These are phyloP conservation scores for Bhutanitis thaidina DNA, from an alignment of 2,888 invertebrate genomes.

Conservation along the genomic window DNA sequence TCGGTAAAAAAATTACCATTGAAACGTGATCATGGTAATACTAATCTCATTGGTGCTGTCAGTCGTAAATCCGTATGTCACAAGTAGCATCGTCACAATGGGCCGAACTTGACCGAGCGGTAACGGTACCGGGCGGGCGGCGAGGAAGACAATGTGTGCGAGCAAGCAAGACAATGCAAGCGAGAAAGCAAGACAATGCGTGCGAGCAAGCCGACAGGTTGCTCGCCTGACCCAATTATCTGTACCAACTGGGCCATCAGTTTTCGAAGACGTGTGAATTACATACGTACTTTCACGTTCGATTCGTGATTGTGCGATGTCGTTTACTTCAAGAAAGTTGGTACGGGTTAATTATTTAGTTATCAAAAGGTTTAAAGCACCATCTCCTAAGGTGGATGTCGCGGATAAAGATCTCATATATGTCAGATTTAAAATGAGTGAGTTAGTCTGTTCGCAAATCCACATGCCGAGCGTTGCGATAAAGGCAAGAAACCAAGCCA, in stretches of 20 bases:
- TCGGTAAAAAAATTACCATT: not conserved
- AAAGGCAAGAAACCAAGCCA: too few species aligned
- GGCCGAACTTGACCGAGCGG: constrained; percentile 70
- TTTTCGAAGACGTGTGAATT: constrained; percentile 68
- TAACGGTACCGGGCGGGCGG: constrained; percentile 63
- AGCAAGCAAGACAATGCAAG: constrained; percentile 54
- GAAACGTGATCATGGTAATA: not conserved
- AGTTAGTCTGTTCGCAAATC: too few species aligned
- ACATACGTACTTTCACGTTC: constrained; percentile 53
- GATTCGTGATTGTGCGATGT: constrained; percentile 6
- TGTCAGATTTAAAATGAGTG: too few species aligned
- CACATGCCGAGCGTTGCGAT: too few species aligned
- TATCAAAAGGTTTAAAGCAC: too few species aligned
- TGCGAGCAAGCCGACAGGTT: constrained; percentile 72
- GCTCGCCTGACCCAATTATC: constrained; percentile 77
- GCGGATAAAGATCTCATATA: too few species aligned
- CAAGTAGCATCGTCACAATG: constrained; percentile 53
- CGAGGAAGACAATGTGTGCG: constrained; percentile 57
- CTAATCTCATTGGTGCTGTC: not conserved
- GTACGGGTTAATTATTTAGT: too few species aligned
- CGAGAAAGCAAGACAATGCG: constrained; percentile 59
- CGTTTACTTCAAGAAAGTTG: not conserved
- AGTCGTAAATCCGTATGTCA: constrained; percentile 50
- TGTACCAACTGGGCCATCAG: constrained; percentile 58
- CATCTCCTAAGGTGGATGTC: too few species aligned